phyloP scores from a whole-genome alignment of 2,797 vertebrate species.

The Heteromormyrus szaboi region DNA sequence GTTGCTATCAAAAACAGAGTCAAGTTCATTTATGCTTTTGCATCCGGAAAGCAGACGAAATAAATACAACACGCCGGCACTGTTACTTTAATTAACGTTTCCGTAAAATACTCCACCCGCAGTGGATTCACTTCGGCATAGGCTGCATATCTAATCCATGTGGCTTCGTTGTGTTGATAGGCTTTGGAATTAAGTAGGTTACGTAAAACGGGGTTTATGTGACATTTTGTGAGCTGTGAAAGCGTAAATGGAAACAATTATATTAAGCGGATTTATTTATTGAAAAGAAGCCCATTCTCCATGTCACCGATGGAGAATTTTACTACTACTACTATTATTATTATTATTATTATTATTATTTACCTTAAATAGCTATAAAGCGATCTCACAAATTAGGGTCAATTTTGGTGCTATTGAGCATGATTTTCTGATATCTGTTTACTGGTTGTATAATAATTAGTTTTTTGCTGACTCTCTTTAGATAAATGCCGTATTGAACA shows the following conservation, averaged over 20 bases:
- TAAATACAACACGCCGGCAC: not conserved
- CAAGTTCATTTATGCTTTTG: not conserved
- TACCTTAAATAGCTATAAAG: not conserved
- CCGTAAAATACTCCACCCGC: not conserved
- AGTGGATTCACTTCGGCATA: not conserved
- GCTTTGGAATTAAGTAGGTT: not conserved
- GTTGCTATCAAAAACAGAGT: not conserved
- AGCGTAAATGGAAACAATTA: conserved; percentile 15
- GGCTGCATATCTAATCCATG: not conserved
- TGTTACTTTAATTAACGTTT: not conserved
- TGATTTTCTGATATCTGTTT: not conserved
- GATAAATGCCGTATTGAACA: not conserved
- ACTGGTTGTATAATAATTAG: not conserved
- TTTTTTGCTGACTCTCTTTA: not conserved
- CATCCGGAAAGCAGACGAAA: not conserved
- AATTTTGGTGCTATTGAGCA: not conserved
- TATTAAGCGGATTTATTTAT: not conserved
- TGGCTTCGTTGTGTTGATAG: not conserved
- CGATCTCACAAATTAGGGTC: not conserved
- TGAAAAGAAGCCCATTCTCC: not conserved
- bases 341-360: too few species aligned
- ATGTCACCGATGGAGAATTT: not conserved
- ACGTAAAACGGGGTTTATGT: conserved; percentile 1
- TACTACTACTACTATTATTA: not conserved
- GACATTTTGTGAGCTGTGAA: conserved; percentile 10